A percentile compares a stretch with the other conserved stretches of the same genome.
phyloP scores from a whole-genome alignment of 2,888 invertebrate species.

The Alloscopus bannaensis region DNA sequence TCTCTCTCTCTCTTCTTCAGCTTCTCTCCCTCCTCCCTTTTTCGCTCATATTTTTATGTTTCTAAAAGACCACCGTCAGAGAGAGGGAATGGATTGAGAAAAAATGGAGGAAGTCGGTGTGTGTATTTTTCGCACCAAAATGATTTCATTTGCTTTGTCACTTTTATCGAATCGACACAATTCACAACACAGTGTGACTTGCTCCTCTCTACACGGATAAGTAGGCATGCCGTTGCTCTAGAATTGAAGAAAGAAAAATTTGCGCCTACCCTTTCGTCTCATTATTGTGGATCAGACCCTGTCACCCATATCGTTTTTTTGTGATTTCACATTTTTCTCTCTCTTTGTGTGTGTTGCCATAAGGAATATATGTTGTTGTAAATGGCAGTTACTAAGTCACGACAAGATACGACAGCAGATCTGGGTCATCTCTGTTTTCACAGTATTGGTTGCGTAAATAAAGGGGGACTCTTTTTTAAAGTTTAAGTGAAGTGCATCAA shows the following conservation, averaged over 20 bases:
- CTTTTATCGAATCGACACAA: conserved; percentile 41
- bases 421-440: conserved; percentile 49
- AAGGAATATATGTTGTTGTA: conserved; percentile 14
- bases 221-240: neutral
- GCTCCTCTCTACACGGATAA: no score
- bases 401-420: conserved; percentile 65
- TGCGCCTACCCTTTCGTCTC: conserved; percentile 2
- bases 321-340: conserved; percentile 46
- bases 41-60: no score
- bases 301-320: conserved; percentile 47
- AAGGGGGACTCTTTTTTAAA: conserved; percentile 4
- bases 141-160: conserved; percentile 27
- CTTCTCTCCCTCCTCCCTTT: neutral
- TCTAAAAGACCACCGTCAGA: conserved; percentile 19
- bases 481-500: neutral
- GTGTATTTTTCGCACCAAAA: conserved; percentile 35
- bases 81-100: neutral
- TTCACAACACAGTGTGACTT: conserved; percentile 28
- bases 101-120: neutral
- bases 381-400: conserved; percentile 53
- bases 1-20: no score
- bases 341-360: no score
- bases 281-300: conserved; percentile 25
- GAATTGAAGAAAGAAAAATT: neutral
- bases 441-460: conserved; percentile 48